Conservation (phyloP, 2,113 vertebrate genomes). For the Diglossa brunneiventris region DNA sequence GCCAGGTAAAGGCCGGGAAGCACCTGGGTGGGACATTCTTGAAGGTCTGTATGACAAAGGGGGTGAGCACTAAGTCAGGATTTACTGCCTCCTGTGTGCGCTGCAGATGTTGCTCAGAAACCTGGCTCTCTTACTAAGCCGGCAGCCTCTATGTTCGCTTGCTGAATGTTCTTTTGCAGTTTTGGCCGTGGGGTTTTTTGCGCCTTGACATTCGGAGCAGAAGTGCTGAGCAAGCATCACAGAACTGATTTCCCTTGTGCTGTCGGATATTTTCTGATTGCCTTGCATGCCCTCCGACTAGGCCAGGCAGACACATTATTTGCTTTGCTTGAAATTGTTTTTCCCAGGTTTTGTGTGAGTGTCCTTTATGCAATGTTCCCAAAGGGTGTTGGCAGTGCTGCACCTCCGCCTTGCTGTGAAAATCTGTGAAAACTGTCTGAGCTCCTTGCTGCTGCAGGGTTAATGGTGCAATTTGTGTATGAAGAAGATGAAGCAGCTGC, state of each 20-base stretch:
- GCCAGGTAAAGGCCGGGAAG: no score
- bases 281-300: no score
- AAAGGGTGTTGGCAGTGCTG: not conserved
- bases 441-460: not conserved
- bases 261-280: not conserved
- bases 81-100: no score
- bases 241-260: not conserved
- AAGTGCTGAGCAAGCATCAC: not conserved
- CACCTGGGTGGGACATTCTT: no score
- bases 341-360: not conserved
- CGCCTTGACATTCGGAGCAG: not conserved
- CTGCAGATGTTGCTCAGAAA: not conserved
- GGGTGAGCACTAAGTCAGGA: no score
- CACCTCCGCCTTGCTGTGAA: not conserved
- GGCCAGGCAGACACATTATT: not conserved
- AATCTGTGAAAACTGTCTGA: not conserved
- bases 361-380: not conserved
- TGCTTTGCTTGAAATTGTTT: not conserved
- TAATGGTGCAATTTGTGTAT: not conserved
- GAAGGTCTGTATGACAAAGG: no score
- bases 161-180: not conserved
- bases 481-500: not conserved
- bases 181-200: accelerated
- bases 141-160: not conserved
- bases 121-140: not conserved